phyloP scores from a whole-genome alignment of 2,888 invertebrate genomes.

The Ophioninae sp. region DNA sequence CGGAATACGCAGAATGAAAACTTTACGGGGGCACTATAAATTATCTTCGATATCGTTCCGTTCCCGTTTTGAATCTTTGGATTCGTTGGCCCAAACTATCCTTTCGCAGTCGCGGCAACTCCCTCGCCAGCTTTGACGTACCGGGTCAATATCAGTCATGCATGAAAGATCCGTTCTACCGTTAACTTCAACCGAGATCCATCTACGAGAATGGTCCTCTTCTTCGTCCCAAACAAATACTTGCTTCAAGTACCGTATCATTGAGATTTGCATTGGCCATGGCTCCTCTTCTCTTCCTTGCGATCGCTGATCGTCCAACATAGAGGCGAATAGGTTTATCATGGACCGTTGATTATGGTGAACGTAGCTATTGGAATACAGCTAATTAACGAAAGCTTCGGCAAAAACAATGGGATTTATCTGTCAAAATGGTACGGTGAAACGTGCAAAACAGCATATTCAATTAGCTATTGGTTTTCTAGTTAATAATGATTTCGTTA shows the following conservation, averaged over 20 bases:
- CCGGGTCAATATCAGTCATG: not conserved
- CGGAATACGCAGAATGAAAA: slow-evolving; percentile 35
- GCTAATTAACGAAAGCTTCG: slow-evolving; percentile 23
- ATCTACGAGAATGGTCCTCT: slow-evolving; percentile 25
- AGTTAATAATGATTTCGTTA: no score
- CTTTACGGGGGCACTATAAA: slow-evolving; percentile 28
- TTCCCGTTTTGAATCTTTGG: slow-evolving; percentile 25
- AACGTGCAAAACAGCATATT: no score
- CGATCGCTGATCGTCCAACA: not conserved
- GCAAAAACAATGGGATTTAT: not conserved
- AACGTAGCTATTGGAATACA: slow-evolving; percentile 20
- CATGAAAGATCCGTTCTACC: slow-evolving; percentile 9
- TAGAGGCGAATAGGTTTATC: slow-evolving; percentile 4
- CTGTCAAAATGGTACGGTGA: not conserved
- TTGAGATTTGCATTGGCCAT: slow-evolving; percentile 25
- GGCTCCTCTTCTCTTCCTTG: not conserved
- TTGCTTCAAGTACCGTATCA: slow-evolving; percentile 20
- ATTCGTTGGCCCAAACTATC: slow-evolving; percentile 22
- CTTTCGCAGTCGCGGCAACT: slow-evolving; percentile 29
- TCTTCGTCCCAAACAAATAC: slow-evolving; percentile 12
- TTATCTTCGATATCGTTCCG: slow-evolving; percentile 26
- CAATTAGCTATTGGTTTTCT: no score
- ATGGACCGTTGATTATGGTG: not conserved
- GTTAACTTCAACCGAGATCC: slow-evolving; percentile 14
- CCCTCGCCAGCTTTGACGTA: slow-evolving; percentile 26